Conservation (phyloP, 1,140 invertebrate species). For the Gonatopus flavifemur region DNA sequence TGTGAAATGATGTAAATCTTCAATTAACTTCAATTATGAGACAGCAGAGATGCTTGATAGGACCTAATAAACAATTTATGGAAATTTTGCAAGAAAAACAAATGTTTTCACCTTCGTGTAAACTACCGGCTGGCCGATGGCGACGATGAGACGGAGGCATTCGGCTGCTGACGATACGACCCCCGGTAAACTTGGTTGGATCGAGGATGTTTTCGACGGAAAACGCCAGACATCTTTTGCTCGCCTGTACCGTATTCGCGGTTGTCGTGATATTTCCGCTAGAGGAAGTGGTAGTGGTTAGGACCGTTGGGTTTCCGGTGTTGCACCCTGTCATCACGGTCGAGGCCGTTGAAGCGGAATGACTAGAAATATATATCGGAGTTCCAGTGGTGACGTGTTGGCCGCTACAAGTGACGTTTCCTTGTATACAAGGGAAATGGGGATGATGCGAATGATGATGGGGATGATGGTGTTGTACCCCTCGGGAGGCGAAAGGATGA, state of each 20-base stretch:
- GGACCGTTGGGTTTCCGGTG: conserved; percentile 25
- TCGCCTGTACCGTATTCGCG: conserved; percentile 34
- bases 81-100: neutral
- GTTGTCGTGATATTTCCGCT: conserved; percentile 42
- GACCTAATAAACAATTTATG: neutral
- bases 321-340: conserved; percentile 39
- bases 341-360: conserved; percentile 34
- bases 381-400: neutral
- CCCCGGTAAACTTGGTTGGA: conserved; percentile 85
- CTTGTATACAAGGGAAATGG: conserved; percentile 22
- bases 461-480: conserved; percentile 30
- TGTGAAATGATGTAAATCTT: too few relatives aligned
- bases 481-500: conserved; percentile 39
- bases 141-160: conserved; percentile 45
- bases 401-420: conserved; percentile 9
- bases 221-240: conserved; percentile 69
- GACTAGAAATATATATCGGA: conserved; percentile 29
- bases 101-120: conserved; percentile 62
- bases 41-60: too few relatives aligned
- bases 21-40: too few relatives aligned
- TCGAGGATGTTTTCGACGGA: conserved; percentile 91
- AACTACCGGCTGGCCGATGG: conserved; percentile 52
- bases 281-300: conserved; percentile 25
- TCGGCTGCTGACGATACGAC: conserved; percentile 38
- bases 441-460: conserved; percentile 13